Evolutionary conservation across 2,888 invertebrate genomes (phyloP).

Genomic region (Coelopa pilipes): DNA sequence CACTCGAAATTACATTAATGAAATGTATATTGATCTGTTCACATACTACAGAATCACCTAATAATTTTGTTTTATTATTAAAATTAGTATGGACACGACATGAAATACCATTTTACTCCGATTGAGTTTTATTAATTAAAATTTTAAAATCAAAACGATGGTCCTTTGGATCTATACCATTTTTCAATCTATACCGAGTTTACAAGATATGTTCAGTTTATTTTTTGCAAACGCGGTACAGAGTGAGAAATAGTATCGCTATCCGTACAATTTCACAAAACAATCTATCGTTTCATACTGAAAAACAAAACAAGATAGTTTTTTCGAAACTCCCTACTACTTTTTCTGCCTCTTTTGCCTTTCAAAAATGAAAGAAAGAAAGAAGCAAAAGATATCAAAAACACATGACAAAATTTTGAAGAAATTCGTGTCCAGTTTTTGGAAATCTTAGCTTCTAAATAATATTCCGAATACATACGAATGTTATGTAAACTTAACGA

Average conservation of each 20-base stretch:
- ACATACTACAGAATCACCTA: neutral
- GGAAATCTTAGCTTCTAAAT: neutral
- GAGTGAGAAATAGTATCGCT: constrained; percentile 9
- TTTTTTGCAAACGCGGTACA: neutral
- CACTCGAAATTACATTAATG: neutral
- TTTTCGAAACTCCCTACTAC: too few relatives aligned
- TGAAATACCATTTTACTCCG: neutral
- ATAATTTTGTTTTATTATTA: neutral
- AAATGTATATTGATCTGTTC: neutral
- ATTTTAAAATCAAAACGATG: too few relatives aligned
- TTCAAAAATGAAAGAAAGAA: neutral
- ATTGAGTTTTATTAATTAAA: too few relatives aligned
- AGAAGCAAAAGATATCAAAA: neutral
- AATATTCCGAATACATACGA: constrained; percentile 4
- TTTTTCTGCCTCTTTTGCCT: neutral
- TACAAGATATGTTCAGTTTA: neutral
- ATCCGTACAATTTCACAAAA: neutral
- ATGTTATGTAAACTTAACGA: constrained; percentile 12
- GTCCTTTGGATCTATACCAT: neutral
- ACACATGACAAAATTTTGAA: neutral
- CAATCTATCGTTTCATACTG: neutral
- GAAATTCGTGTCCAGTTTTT: neutral
- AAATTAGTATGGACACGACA: constrained; percentile 12
- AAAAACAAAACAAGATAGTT: neutral
- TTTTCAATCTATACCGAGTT: constrained; percentile 5